phyloP scores from a whole-genome alignment of 2,797 vertebrate species.

The Australoheros facetus region DNA sequence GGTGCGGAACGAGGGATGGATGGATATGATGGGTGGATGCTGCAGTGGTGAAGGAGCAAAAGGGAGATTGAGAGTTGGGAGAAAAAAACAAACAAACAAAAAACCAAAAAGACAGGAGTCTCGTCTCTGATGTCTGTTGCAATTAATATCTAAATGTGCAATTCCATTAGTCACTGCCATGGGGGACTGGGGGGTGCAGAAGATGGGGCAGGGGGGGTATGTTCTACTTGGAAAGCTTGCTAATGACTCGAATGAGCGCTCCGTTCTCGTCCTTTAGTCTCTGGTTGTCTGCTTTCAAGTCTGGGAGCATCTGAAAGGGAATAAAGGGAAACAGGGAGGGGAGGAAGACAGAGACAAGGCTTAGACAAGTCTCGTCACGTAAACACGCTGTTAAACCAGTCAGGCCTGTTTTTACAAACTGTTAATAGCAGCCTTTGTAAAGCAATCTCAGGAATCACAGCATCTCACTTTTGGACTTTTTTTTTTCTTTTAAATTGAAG shows the following conservation, averaged over 20 bases:
- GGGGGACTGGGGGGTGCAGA: slow-evolving; percentile 58
- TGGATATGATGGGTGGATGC: slow-evolving; percentile 29
- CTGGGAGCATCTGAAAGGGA: slow-evolving; percentile 93
- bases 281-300: slow-evolving; percentile 99
- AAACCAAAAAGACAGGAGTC: slow-evolving; percentile 39
- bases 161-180: slow-evolving; percentile 87
- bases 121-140: slow-evolving; percentile 81
- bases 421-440: slow-evolving; percentile 53
- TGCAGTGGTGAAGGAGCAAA: slow-evolving; percentile 38
- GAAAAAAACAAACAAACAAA: not conserved
- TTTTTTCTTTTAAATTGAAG: not conserved
- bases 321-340: slow-evolving; percentile 37
- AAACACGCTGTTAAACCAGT: slow-evolving; percentile 18
- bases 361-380: slow-evolving; percentile 60
- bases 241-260: slow-evolving; percentile 99
- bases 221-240: slow-evolving; percentile 99
- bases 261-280: slow-evolving; percentile 99
- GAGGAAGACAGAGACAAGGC: slow-evolving; percentile 8
- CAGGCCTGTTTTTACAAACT: slow-evolving; percentile 32
- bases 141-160: slow-evolving; percentile 90
- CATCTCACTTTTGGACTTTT: slow-evolving; percentile 26
- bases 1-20: slow-evolving; percentile 1
- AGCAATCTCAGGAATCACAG: slow-evolving; percentile 52
- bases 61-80: not conserved
- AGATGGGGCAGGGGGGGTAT: slow-evolving; percentile 44